These are phyloP conservation scores for Neoarius graeffei DNA, from an alignment of 2,113 vertebrate species.

Conservation along the genomic window DNA sequence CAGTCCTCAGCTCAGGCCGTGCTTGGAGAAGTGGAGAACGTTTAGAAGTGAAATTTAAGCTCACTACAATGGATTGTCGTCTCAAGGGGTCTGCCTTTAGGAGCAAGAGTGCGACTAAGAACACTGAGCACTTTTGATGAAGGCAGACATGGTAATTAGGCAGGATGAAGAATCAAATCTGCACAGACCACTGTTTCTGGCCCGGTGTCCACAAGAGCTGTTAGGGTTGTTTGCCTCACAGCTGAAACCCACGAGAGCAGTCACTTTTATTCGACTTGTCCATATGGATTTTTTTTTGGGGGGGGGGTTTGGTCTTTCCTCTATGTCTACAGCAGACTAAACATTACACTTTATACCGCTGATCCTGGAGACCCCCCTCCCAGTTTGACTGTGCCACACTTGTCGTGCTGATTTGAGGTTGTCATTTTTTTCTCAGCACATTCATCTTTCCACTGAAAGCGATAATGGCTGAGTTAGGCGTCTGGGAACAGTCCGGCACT, in stretches of 20 bases:
- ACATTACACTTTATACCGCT: not conserved
- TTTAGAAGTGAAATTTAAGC: constrained; percentile 52
- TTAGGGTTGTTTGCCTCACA: constrained; percentile 1
- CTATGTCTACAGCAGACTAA: constrained; percentile 20
- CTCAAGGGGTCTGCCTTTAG: constrained; percentile 37
- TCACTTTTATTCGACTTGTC: constrained; percentile 64
- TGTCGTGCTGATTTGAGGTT: constrained; percentile 13
- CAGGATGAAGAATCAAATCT: constrained; percentile 34
- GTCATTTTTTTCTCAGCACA: constrained; percentile 60
- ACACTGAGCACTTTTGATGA: constrained; percentile 33
- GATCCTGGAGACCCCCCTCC: constrained; percentile 3
- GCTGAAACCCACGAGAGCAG: constrained; percentile 53
- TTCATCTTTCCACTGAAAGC: constrained; percentile 64
- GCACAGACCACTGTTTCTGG: not conserved
- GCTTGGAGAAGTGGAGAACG: constrained; percentile 30
- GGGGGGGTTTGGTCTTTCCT: not conserved
- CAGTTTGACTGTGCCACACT: constrained; percentile 8
- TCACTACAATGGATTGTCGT: constrained; percentile 23
- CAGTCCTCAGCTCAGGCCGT: constrained; percentile 31
- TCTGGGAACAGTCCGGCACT: constrained; percentile 58
- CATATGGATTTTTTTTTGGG: constrained; percentile 57
- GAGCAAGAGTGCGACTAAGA: constrained; percentile 27
- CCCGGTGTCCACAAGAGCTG: constrained; percentile 15
- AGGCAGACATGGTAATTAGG: constrained; percentile 38
- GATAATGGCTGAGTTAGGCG: constrained; percentile 66